These are phyloP conservation scores for Batillaria attramentaria DNA, from an alignment of 1,140 invertebrate species.

Conservation along the genomic window DNA sequence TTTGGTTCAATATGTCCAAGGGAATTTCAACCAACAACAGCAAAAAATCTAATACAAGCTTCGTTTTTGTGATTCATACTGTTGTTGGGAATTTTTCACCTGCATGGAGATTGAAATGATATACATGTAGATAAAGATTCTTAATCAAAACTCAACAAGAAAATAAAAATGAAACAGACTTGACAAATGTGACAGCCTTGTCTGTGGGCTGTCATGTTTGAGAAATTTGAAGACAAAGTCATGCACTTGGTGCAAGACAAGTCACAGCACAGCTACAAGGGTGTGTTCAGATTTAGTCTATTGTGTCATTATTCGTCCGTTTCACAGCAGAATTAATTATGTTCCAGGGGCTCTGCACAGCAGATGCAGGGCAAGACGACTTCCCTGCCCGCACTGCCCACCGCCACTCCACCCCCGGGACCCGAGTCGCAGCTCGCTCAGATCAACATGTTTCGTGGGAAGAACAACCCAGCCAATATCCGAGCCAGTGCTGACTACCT, in stretches of 20 bases:
- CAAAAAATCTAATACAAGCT: no score
- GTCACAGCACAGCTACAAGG: neutral
- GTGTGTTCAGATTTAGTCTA: neutral
- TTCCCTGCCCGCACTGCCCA: constrained; percentile 60
- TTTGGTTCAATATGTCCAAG: no score
- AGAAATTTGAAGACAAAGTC: neutral
- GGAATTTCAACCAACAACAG: no score
- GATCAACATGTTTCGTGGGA: constrained; percentile 29
- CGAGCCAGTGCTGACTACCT: constrained; percentile 30
- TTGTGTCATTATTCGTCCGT: no score
- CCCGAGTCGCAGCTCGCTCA: constrained; percentile 50
- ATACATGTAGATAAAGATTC: no score
- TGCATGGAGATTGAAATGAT: no score
- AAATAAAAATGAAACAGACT: no score
- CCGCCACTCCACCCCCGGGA: constrained; percentile 43
- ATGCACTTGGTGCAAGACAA: neutral
- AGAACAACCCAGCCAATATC: constrained; percentile 30
- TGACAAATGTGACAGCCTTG: no score
- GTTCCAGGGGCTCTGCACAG: constrained; percentile 59
- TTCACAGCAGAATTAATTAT: no score
- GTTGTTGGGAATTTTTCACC: no score
- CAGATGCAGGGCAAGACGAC: constrained; percentile 57
- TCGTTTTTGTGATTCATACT: no score
- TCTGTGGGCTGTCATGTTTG: neutral
- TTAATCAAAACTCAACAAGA: no score